Evolutionary conservation across 1,140 invertebrate species (phyloP), one percentile per base, ranked within the genome.

Genomic region (Hyphantria cunea): DNA sequence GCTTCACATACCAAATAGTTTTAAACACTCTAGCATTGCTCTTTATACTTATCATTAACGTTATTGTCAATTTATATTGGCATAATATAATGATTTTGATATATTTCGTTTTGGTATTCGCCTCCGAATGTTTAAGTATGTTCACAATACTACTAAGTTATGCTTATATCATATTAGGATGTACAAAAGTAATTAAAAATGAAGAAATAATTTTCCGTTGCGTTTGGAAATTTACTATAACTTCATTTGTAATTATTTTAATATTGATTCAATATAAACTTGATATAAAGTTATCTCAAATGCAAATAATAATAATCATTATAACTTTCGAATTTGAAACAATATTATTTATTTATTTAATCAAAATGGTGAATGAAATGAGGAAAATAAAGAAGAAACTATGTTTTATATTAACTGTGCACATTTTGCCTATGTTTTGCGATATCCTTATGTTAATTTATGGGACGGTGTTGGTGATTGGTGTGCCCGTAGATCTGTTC

Each of bases 381-480:
- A 44, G 41, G 6, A 37, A 34, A 17, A 33, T 17, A 11, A 47
- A 14, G 12, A 25, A 42, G 0, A 54, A 44, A 6, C 11, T 34
- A 11, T 2, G 13, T 0, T 47, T 17, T n/a, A 8, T 47, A 0
- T 48, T 14, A 4, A 34, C 11, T 47, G 54, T 56, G 32, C 34
- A 34, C 13, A n/a, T 14, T 11, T 48, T 56, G 13, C 42, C 42
- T 0, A 34, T 56, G 0, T 5, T 47, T 0, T 14, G 31, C 5
- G 42, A 56, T 12, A 31, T 47, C 6, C n/a, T 56, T 13, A 33
- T 56, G 32, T 34, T 37, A 5, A 34, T 34, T 7, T 56, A 47
- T 9, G 44, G 42, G 0, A 13, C 5, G 13, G 0, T 47, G 11
- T 45, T 47, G 37, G 3, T 11, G 47, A 2, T 14, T 14, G 5